phyloP scores from a whole-genome alignment of 92 coral and sea anemone genomes.

The Montipora capitata region DNA sequence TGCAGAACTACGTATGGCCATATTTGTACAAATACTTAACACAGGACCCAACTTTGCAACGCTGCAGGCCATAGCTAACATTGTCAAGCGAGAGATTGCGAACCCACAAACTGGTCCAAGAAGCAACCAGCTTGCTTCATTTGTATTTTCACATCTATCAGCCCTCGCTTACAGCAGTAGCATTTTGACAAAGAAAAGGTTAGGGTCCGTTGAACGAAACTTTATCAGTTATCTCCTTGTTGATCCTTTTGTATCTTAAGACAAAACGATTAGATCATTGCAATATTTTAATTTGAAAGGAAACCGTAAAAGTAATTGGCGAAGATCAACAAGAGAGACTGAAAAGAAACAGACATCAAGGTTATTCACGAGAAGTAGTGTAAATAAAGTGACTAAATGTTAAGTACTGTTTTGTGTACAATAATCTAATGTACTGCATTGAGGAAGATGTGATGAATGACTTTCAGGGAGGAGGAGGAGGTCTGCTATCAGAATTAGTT shows the following conservation, averaged over 20 bases:
- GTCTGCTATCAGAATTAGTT: no score
- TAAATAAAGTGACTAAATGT: neutral
- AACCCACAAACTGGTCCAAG: slow-evolving; percentile 69
- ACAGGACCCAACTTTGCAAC: slow-evolving; percentile 73
- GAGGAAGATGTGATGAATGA: no score
- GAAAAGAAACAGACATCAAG: neutral
- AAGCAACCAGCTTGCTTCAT: slow-evolving; percentile 93
- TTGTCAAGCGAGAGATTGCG: slow-evolving; percentile 74
- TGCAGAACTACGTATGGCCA: slow-evolving; percentile 95
- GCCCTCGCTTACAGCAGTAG: slow-evolving; percentile 80
- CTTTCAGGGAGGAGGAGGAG: no score
- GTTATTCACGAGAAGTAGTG: no score
- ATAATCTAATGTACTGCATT: no score
- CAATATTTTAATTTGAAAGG: no score
- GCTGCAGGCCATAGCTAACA: slow-evolving; percentile 83
- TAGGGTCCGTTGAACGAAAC: neutral
- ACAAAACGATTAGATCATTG: no score
- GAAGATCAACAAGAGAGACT: neutral
- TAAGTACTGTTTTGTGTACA: no score
- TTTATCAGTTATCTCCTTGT: neutral
- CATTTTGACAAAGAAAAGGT: slow-evolving; percentile 75
- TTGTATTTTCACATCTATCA: slow-evolving; percentile 79
- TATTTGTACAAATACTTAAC: slow-evolving; percentile 76
- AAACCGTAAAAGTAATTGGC: neutral
- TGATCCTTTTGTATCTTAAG: neutral